Evolutionary conservation across 2,888 invertebrate species (phyloP).

Genomic region (Liposcelis brunnea): DNA sequence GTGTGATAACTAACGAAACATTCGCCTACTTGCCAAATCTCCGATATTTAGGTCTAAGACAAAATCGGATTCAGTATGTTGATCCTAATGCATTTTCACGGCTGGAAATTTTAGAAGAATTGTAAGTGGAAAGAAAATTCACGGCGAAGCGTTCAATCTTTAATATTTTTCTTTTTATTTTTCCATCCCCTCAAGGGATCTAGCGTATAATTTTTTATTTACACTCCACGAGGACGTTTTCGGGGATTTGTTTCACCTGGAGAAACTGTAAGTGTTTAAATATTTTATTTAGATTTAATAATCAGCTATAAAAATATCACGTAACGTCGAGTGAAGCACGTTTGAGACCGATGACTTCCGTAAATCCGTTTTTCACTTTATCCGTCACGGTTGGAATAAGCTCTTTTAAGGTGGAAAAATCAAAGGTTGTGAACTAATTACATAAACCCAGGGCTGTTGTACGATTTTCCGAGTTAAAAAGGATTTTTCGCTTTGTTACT

Average conservation of each 20-base stretch:
- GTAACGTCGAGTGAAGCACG: no score
- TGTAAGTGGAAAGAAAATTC: constrained; percentile 29
- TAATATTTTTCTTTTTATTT: no score
- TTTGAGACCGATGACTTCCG: no score
- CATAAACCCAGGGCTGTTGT: no score
- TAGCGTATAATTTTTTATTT: constrained; percentile 31
- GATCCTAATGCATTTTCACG: constrained; percentile 29
- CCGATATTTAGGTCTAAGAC: constrained; percentile 27
- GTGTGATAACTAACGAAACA: constrained; percentile 27
- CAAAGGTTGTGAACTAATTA: no score
- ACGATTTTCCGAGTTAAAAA: no score
- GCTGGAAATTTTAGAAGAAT: constrained; percentile 27
- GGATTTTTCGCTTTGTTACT: no score
- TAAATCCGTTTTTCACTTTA: no score
- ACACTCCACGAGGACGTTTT: constrained; percentile 28
- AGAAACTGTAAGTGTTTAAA: constrained; percentile 32
- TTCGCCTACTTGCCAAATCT: constrained; percentile 29
- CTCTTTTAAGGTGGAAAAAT: not conserved
- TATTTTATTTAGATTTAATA: not conserved
- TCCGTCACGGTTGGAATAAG: not conserved
- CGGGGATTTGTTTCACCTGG: constrained; percentile 25
- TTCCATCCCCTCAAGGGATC: constrained; percentile 25
- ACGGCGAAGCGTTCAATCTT: no score
- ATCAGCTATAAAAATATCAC: not conserved
- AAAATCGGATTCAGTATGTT: constrained; percentile 29